phyloP scores from a whole-genome alignment of 2,888 invertebrate species.

The Timema cristinae region DNA sequence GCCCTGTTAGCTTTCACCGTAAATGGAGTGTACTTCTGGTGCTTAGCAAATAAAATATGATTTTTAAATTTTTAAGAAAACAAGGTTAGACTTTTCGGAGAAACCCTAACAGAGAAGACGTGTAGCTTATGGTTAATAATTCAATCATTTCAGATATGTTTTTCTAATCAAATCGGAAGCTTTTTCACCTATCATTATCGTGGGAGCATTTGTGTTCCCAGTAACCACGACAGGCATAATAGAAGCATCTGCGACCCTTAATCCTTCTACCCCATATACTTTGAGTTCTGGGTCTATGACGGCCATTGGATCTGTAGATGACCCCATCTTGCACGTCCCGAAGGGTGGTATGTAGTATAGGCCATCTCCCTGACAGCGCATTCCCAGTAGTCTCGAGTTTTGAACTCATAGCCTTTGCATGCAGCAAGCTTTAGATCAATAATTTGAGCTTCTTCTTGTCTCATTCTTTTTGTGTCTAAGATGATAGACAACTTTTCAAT shows the following conservation, averaged over 20 bases:
- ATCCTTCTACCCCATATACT: not conserved
- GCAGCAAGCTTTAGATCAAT: slow-evolving; percentile 44
- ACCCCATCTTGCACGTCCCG: slow-evolving; percentile 80
- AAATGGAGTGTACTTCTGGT: no score
- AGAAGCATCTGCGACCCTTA: not conserved
- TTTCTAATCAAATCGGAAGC: no score
- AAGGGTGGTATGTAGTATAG: slow-evolving; percentile 65
- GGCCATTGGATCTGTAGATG: slow-evolving; percentile 67
- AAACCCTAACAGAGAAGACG: no score
- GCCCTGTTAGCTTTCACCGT: no score
- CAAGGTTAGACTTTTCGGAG: no score
- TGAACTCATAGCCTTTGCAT: slow-evolving; percentile 56
- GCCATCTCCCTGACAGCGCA: slow-evolving; percentile 67
- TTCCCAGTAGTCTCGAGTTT: slow-evolving; percentile 56
- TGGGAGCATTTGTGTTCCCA: no score
- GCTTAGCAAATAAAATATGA: no score
- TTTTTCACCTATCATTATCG: no score
- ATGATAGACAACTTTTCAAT: not conserved
- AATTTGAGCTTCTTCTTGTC: not conserved
- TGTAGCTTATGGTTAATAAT: no score
- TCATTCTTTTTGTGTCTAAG: not conserved
- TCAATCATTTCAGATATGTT: no score
- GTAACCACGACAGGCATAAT: no score
- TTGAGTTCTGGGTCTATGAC: slow-evolving; percentile 67
- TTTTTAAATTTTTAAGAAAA: no score